Evolutionary conservation across 2,797 vertebrate genomes (phyloP), one percentile per base, ranked within the genome.

Genomic region (Protonibea diacanthus): DNA sequence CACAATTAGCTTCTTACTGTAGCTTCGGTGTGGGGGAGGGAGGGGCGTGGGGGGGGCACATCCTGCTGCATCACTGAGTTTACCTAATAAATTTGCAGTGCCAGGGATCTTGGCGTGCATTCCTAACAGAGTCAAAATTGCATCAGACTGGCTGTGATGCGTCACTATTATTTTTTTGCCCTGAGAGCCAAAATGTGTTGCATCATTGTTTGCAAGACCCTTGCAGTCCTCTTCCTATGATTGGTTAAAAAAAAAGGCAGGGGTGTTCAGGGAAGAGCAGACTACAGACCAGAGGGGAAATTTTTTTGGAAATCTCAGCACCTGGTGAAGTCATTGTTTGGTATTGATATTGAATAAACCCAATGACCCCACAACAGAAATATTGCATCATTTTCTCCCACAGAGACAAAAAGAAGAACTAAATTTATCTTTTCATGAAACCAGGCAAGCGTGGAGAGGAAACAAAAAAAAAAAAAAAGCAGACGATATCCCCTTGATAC

Each of bases 261-360:
- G 10, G 20, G 42, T 15, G 21, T 7, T 15, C 12, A 9, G 20
- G 5, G 29, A 4, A 47, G 48, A 65, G 29, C 29, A n/a, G 15
- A 68, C 3, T 21, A 29, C 29, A 55, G 44, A 47, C 6, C 18
- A 20, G 51, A 44, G 15, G 18, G 33, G 29, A 11, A 2, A 29
- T 47, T 67, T 68, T 68, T 25, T 18, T 62, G 62, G 33, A 76
- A 27, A 64, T 25, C 40, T 77, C 52, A 52, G 52, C 38, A 68
- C 20, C 18, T 18, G 48, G 23, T 42, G 40, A 59, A 29, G 45
- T 23, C n/a, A 51, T 23, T 63, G 25, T 58, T 47, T 45, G 13
- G 5, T 62, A 62, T 17, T 2, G 38, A 71, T 66, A 27, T 3
- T 27, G 38, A 45, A 38, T 61, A 74, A 38, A 60, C 2, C 38